These are phyloP conservation scores for Nephrotoma flavescens DNA, from an alignment of 2,888 invertebrate genomes.

Conservation along the genomic window DNA sequence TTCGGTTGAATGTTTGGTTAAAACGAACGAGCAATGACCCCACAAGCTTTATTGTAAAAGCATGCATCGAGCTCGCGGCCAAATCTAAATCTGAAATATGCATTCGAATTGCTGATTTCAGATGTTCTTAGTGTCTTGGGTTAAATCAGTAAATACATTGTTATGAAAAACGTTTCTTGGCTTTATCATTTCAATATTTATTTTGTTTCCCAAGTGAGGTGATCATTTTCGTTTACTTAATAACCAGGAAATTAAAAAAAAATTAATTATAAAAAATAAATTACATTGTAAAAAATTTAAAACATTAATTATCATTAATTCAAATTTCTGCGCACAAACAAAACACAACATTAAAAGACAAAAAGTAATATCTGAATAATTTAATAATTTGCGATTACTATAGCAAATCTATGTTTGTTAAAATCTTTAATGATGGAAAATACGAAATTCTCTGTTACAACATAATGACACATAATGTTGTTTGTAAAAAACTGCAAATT, in stretches of 20 bases:
- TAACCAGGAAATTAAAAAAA: background rate
- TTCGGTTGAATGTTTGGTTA: too few relatives aligned
- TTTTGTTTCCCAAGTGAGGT: background rate
- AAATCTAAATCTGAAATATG: too few relatives aligned
- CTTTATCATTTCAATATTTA: background rate
- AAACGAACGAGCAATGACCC: too few relatives aligned
- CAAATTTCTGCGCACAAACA: background rate
- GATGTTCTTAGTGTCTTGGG: background rate
- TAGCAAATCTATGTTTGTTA: too few relatives aligned
- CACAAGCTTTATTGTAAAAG: too few relatives aligned
- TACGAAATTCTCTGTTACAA: too few relatives aligned
- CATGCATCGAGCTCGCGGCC: too few relatives aligned
- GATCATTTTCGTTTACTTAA: background rate
- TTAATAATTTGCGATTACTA: too few relatives aligned
- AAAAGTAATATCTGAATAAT: too few relatives aligned
- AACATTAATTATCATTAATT: background rate
- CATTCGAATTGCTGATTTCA: background rate
- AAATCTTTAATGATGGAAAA: too few relatives aligned
- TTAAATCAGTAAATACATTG: background rate
- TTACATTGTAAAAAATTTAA: background rate
- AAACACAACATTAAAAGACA: background rate
- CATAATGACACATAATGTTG: too few relatives aligned
- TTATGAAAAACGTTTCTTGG: background rate
- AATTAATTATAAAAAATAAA: background rate
- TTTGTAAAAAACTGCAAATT: too few relatives aligned